A percentile compares a stretch with the other conserved stretches of the same genome.
phyloP scores from a whole-genome alignment of 2,888 invertebrate species.

The Diploptera punctata region DNA sequence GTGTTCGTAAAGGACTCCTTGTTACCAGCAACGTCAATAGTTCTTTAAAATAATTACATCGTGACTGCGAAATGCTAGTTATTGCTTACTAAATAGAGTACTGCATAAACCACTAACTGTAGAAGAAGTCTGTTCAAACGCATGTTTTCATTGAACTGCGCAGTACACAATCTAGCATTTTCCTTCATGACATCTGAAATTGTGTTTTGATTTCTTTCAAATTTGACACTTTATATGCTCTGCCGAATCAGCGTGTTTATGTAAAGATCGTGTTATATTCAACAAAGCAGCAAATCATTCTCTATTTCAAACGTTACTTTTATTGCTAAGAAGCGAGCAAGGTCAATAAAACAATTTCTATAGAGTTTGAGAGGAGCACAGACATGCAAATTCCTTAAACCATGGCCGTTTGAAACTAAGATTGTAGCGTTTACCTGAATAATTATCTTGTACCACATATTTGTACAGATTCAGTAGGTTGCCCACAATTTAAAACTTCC shows the following conservation, averaged over 20 bases:
- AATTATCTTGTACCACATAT: constrained; percentile 5
- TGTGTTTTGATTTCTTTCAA: background rate
- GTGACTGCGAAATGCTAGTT: constrained; percentile 37
- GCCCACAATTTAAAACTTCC: constrained; percentile 1
- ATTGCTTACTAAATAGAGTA: constrained; percentile 37
- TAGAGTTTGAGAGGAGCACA: background rate
- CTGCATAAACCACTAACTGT: constrained; percentile 32
- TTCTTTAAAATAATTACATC: constrained; percentile 41
- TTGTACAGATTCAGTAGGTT: constrained; percentile 10
- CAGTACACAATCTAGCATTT: background rate
- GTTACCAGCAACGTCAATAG: constrained; percentile 36
- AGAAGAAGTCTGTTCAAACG: background rate
- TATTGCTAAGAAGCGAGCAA: constrained; percentile 6
- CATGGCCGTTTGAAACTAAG: background rate
- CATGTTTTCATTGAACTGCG: background rate
- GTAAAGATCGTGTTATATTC: constrained; percentile 10
- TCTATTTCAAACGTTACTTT: constrained; percentile 8
- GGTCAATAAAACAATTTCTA: constrained; percentile 10
- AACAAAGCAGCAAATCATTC: constrained; percentile 10
- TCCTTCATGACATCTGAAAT: background rate
- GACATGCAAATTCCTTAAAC: background rate
- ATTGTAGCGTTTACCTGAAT: constrained; percentile 12
- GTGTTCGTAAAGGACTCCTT: constrained; percentile 38
- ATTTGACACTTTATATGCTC: constrained; percentile 11
- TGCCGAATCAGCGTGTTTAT: constrained; percentile 1